Base-by-base conservation (phyloP, 2,797 vertebrate genomes). In the Mormyrops attenuatus region DNA sequence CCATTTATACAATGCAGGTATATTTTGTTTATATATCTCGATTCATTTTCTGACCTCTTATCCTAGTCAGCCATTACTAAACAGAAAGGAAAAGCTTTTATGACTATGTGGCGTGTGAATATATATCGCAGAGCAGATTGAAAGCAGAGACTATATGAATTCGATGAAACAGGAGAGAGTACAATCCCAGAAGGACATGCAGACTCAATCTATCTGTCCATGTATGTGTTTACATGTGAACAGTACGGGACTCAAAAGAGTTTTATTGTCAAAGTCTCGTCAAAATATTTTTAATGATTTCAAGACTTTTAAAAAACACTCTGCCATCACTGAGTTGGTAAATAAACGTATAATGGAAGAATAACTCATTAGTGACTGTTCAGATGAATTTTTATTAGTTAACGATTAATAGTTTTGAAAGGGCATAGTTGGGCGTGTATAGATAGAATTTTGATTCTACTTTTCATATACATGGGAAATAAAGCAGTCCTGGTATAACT, bases 31-130 rank as follows among this genome's bases (percentile, higher is more conserved):
- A 66, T 41, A 38, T 47, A 50, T 11, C 7, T 80, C 17, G 20
- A 44, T 80, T 7, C 3, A n/a, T 80, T 9, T 44, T 80, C 69
- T 41, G 38, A 20, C 69, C 22, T 17, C 41, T 44, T n/a, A 80
- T 44, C 38, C 73, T 44, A n/a, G 38, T 80, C 15, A 0, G 55
- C 22, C 30, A 87, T 88, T 6, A 93, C 91, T 80, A n/a, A n/a
- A 92, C 73, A 92, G 88, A 90, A 92, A 91, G 47, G 82, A 85
- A n/a, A 30, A 7, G 82, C 4, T 50, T 26, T 5, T 9, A 1
- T 15, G 47, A 30, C 9, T 85, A 15, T 47, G 41, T 22, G 66
- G 30, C 38, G 8, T 47, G 38, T n/a, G 38, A 44, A 44, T 80
- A n/a, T 80, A 80, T 7, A 80, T 41, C 3, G 73, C 41, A n/a